A percentile compares a stretch with the other conserved stretches of the same genome.
phyloP scores from a whole-genome alignment of 1,140 invertebrate species.

The Gerris buenoi region DNA sequence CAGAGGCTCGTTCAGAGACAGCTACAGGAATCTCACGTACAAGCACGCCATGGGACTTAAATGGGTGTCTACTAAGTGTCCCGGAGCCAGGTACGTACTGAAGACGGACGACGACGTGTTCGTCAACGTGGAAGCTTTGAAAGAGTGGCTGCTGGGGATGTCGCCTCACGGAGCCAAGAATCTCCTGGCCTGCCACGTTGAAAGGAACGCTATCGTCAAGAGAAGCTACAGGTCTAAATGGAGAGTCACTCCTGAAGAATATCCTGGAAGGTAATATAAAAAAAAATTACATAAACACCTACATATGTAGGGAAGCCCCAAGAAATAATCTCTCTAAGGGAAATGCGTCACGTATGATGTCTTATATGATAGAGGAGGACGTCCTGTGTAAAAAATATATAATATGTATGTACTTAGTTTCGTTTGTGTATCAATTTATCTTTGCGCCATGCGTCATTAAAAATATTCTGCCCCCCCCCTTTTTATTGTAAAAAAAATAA shows the following conservation, averaged over 20 bases:
- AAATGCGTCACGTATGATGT: too few species aligned
- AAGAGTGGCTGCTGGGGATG: constrained; percentile 41
- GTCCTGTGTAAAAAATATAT: too few species aligned
- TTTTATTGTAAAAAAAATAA: too few species aligned
- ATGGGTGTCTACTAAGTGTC: constrained; percentile 52
- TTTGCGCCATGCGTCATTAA: too few species aligned
- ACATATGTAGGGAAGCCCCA: too few species aligned
- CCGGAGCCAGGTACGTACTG: constrained; percentile 50
- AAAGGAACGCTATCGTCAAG: constrained; percentile 27
- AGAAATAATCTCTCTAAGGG: too few species aligned
- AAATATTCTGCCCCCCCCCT: too few species aligned
- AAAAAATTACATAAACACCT: too few species aligned
- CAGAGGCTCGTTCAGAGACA: constrained; percentile 61
- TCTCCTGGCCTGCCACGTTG: constrained; percentile 41
- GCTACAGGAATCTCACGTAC: constrained; percentile 71
- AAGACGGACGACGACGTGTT: constrained; percentile 70
- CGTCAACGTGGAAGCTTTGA: constrained; percentile 48
- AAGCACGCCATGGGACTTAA: constrained; percentile 75
- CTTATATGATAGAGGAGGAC: too few species aligned
- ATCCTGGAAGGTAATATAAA: constrained; percentile 29
- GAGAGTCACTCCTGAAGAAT: constrained; percentile 55
- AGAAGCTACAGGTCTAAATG: constrained; percentile 54
- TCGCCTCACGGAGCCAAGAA: constrained; percentile 39
- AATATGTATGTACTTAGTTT: too few species aligned
- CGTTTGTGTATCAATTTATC: too few species aligned